A percentile compares a stretch with the other conserved stretches of the same genome.
These are phyloP conservation scores for Oxygymnocypris stewartii DNA, from an alignment of 2,113 vertebrate species.

Conservation along the genomic window DNA sequence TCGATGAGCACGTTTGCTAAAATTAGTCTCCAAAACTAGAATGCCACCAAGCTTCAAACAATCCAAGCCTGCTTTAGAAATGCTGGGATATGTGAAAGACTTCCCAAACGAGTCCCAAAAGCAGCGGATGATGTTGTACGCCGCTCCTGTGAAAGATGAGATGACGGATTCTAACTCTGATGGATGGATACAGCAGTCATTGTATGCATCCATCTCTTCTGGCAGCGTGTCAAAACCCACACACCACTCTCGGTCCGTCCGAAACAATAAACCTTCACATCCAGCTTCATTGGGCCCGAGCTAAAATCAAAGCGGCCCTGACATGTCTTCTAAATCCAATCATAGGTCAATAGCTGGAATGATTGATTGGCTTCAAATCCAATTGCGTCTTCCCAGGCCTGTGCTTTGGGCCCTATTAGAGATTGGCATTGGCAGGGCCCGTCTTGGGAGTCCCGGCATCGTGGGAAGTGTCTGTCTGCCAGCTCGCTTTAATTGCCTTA, in stretches of 20 bases:
- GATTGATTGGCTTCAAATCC: constrained; percentile 68
- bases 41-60: background rate
- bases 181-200: constrained; percentile 61
- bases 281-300: constrained; percentile 64
- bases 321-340: constrained; percentile 69
- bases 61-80: background rate
- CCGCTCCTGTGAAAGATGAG: constrained; percentile 55
- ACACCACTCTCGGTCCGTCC: constrained; percentile 57
- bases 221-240: constrained; percentile 57
- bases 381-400: constrained; percentile 55
- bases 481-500: constrained; percentile 57
- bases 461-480: constrained; percentile 48
- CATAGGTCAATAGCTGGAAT: constrained; percentile 67
- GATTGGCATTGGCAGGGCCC: constrained; percentile 63
- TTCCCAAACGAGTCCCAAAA: background rate
- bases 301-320: constrained; percentile 67
- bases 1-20: background rate
- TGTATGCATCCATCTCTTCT: constrained; percentile 64
- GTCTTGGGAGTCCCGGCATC: constrained; percentile 51
- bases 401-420: constrained; percentile 61
- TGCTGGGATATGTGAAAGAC: background rate
- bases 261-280: constrained; percentile 66
- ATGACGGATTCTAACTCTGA: constrained; percentile 64
- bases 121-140: constrained; percentile 40
- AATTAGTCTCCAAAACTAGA: background rate